These are phyloP conservation scores for Spodoptera frugiperda DNA, from an alignment of 1,140 invertebrate species.

Conservation along the genomic window DNA sequence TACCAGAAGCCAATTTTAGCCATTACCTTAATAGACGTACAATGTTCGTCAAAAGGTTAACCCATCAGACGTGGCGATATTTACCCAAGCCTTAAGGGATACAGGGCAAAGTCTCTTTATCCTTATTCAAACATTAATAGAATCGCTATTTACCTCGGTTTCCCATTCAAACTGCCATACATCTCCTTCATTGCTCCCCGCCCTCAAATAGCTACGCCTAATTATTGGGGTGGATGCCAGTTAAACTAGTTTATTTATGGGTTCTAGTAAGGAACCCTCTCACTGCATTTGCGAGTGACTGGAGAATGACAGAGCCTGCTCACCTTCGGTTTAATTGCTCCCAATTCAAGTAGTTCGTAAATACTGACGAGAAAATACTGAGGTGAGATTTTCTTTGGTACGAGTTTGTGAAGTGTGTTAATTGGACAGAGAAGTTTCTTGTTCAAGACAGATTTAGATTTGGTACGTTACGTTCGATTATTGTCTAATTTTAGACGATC, in stretches of 20 bases:
- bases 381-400: background rate
- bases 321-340: conserved; percentile 29
- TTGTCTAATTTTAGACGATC: too few relatives aligned
- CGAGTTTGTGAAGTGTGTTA: conserved; percentile 8
- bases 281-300: conserved; percentile 27
- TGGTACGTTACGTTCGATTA: background rate
- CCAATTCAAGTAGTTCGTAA: conserved; percentile 15
- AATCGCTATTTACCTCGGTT: conserved; percentile 22
- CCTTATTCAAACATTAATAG: conserved; percentile 26
- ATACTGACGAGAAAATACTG: conserved; percentile 17
- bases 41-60: background rate
- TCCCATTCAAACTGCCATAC: conserved; percentile 28
- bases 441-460: background rate
- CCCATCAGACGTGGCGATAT: background rate
- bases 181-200: conserved; percentile 35
- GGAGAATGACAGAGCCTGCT: conserved; percentile 5
- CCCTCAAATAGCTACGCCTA: conserved; percentile 34
- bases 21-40: too few relatives aligned
- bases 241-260: conserved; percentile 34
- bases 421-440: conserved; percentile 2
- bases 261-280: conserved; percentile 1
- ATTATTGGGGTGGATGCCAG: conserved; percentile 34
- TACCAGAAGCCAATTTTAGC: too few relatives aligned
- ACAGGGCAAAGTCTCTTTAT: background rate
- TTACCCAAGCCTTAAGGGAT: background rate